These are phyloP conservation scores for Thripadectes ignobilis DNA, from an alignment of 2,797 vertebrate species.

Conservation along the genomic window DNA sequence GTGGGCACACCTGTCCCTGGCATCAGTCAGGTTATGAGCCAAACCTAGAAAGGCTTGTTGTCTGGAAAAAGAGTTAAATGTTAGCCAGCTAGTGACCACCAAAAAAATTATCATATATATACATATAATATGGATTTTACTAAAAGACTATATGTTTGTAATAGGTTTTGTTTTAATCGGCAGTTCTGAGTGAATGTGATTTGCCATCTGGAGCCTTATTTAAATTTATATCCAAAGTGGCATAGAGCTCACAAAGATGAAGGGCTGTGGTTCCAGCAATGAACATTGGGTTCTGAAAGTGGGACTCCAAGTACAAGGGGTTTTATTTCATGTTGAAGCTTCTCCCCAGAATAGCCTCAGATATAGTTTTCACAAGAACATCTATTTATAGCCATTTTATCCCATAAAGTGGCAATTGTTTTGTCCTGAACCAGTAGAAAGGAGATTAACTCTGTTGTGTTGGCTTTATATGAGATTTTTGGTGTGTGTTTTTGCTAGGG, in stretches of 20 bases:
- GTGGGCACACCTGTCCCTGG: accelerated
- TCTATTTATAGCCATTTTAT: not conserved
- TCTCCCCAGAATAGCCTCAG: not conserved
- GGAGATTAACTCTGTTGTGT: not conserved
- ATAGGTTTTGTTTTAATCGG: not conserved
- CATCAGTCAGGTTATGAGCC: not conserved
- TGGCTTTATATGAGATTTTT: not conserved
- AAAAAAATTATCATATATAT: not conserved
- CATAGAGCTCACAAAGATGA: not conserved
- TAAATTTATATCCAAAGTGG: not conserved
- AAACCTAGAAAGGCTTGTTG: not conserved
- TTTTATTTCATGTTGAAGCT: not conserved
- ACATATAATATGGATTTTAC: not conserved
- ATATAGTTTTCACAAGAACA: not conserved
- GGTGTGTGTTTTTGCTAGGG: not conserved
- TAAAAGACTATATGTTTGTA: not conserved
- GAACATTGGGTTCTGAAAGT: not conserved
- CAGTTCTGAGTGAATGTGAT: not conserved
- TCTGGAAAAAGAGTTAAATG: not conserved
- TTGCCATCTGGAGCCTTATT: not conserved
- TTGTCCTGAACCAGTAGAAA: not conserved
- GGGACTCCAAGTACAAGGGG: not conserved
- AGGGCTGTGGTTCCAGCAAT: not conserved
- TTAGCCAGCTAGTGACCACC: not conserved
- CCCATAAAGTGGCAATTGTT: not conserved